Evolutionary conservation across 2,888 invertebrate genomes (phyloP).

Genomic region (Spilarctia lutea): DNA sequence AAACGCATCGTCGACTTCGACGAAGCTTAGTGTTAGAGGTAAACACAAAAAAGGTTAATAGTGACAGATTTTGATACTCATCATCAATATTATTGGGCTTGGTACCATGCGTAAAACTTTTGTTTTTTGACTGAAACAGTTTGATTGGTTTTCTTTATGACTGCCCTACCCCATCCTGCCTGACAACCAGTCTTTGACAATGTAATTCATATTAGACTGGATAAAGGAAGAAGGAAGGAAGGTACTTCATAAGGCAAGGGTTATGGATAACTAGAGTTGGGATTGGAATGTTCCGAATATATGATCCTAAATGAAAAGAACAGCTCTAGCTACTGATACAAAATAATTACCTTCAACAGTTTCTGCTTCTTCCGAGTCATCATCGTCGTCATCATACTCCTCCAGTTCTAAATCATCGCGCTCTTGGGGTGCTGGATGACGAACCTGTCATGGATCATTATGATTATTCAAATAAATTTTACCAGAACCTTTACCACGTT

Average conservation of each 20-base stretch:
- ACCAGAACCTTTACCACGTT: neutral
- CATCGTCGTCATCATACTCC: slow-evolving; percentile 29
- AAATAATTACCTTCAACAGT: slow-evolving; percentile 18
- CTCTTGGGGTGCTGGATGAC: slow-evolving; percentile 13
- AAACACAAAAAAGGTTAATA: neutral
- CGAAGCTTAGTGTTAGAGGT: slow-evolving; percentile 13
- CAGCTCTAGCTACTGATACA: neutral
- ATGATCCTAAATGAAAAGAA: neutral
- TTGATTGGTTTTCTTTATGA: neutral
- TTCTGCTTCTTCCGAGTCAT: slow-evolving; percentile 22
- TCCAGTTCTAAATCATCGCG: slow-evolving; percentile 8
- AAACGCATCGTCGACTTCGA: slow-evolving; percentile 3
- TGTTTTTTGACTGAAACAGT: too few species aligned
- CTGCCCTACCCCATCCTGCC: neutral
- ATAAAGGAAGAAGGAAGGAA: neutral
- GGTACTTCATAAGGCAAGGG: neutral
- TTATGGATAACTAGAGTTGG: neutral
- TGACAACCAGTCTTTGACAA: neutral
- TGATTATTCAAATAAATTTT: neutral
- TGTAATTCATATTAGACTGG: neutral
- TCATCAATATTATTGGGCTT: neutral
- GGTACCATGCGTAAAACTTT: neutral
- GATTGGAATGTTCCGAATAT: neutral
- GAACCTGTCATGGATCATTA: slow-evolving; percentile 1
- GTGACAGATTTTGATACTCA: neutral